These are phyloP conservation scores for Tetramorium bicarinatum DNA, from an alignment of 2,888 invertebrate genomes.

Conservation along the genomic window DNA sequence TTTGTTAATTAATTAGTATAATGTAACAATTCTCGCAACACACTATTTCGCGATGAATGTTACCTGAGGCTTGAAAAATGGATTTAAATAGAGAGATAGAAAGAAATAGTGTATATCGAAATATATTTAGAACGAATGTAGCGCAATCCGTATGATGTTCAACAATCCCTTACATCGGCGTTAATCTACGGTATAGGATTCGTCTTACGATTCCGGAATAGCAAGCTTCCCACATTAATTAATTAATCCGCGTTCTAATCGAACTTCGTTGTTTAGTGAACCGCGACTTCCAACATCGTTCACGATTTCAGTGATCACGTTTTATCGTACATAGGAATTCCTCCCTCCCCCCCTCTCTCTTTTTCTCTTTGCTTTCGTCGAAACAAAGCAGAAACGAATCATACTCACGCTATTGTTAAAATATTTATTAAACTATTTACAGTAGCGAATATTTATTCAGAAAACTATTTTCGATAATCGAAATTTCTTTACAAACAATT, in stretches of 20 bases:
- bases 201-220: constrained; percentile 47
- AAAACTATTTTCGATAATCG: not conserved
- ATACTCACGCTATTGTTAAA: constrained; percentile 6
- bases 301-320: constrained; percentile 47
- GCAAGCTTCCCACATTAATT: constrained; percentile 77
- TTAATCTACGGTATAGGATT: constrained; percentile 39
- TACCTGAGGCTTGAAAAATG: not conserved
- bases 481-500: not conserved
- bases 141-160: constrained; percentile 41
- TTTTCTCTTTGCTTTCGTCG: constrained; percentile 10
- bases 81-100: not conserved
- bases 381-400: constrained; percentile 9
- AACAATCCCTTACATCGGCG: constrained; percentile 32
- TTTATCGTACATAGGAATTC: constrained; percentile 29
- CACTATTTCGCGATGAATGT: not conserved
- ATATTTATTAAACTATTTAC: constrained; percentile 34
- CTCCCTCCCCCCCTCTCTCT: not conserved
- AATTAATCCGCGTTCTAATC: constrained; percentile 82
- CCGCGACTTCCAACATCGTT: constrained; percentile 64
- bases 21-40: constrained; percentile 10
- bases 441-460: not conserved
- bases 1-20: constrained; percentile 37
- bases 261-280: constrained; percentile 81
- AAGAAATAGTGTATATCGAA: not conserved
- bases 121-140: constrained; percentile 22